phyloP scores from a whole-genome alignment of 2,113 vertebrate genomes.

The Natator depressus region DNA sequence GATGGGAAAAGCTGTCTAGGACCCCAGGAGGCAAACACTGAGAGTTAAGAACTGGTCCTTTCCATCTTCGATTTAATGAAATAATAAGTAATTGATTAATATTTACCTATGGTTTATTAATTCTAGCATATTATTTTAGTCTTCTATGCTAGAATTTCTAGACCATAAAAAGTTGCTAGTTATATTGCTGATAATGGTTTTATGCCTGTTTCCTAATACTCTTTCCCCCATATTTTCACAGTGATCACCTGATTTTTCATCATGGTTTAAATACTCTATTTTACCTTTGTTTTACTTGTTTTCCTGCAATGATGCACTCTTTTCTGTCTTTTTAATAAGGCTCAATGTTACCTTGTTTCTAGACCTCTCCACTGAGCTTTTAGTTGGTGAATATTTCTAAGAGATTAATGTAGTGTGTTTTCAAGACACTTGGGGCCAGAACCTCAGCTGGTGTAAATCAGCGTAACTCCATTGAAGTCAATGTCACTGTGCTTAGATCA shows the following conservation, averaged over 20 bases:
- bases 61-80: slow-evolving; percentile 82
- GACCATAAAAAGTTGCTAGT: slow-evolving; percentile 50
- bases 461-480: not conserved
- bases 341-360: not conserved
- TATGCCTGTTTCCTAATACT: not conserved
- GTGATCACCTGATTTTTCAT: slow-evolving; percentile 14
- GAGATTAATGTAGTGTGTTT: not conserved
- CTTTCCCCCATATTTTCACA: not conserved
- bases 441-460: not conserved
- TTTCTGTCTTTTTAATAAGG: not conserved
- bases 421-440: not conserved
- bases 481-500: not conserved
- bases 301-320: not conserved
- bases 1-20: slow-evolving; percentile 82
- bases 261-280: not conserved
- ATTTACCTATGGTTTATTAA: slow-evolving; percentile 77
- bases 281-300: not conserved
- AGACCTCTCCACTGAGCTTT: not conserved
- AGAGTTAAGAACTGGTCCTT: slow-evolving; percentile 79
- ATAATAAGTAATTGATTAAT: slow-evolving; percentile 85
- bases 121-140: slow-evolving; percentile 66
- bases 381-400: not conserved
- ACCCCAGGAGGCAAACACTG: slow-evolving; percentile 84
- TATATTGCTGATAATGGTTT: slow-evolving; percentile 41
- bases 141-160: slow-evolving; percentile 54